Conservation (phyloP, 1,140 invertebrate species). For the Diachasma alloeum region DNA sequence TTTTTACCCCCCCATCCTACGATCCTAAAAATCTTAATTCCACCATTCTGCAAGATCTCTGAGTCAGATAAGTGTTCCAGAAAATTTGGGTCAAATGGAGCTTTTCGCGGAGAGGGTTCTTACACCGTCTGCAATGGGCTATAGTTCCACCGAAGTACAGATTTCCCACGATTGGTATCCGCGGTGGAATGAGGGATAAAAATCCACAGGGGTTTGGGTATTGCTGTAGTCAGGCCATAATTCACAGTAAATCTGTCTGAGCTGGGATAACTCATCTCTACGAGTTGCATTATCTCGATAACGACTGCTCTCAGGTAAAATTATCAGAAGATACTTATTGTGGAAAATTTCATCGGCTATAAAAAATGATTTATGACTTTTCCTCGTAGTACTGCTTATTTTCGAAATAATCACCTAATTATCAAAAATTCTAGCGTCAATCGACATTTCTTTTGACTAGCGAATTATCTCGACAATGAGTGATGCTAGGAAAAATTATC, state of each 20-base stretch:
- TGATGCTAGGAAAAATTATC: no score
- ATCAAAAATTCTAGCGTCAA: no score
- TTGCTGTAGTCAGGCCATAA: not conserved
- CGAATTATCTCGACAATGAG: no score
- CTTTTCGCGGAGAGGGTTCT: not conserved
- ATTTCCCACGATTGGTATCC: slow-evolving; percentile 1
- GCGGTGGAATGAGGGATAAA: not conserved
- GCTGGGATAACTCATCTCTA: not conserved
- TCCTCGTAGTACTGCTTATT: no score
- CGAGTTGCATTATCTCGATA: no score
- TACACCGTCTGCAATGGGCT: not conserved
- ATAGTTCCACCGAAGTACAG: not conserved
- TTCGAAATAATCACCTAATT: no score
- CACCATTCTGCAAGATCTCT: not conserved
- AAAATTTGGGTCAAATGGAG: slow-evolving; percentile 5
- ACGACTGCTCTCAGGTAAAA: no score
- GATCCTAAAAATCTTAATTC: slow-evolving; percentile 8
- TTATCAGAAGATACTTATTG: no score
- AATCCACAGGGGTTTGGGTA: not conserved
- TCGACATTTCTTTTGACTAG: no score
- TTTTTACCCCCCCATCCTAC: not conserved
- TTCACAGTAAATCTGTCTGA: not conserved
- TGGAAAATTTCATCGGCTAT: no score
- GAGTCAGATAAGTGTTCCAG: slow-evolving; percentile 5
- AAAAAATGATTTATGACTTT: no score